Evolutionary conservation across 2,113 vertebrate genomes (phyloP), one percentile per base, ranked within the genome.

Genomic region (Antechinus stuartii): DNA sequence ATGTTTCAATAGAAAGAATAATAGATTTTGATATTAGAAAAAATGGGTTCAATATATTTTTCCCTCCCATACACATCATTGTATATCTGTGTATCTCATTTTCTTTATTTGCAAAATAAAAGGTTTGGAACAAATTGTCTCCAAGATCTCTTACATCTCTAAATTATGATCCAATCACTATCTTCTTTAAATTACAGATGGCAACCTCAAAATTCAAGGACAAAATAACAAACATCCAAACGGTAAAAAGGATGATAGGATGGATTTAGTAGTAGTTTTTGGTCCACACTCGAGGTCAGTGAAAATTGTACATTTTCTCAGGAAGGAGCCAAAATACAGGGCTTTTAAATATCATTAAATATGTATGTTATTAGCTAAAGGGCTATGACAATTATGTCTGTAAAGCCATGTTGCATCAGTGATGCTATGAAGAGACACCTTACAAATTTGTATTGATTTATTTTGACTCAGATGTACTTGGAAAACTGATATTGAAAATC

Each of bases 271-370:
- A 19, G 53, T 91, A 54, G 56, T 95, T 96, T 95, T 89, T n/a
- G 14, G 57, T 92, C 53, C 84, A 54, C 2, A 61, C 50, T 96
- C 93, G 96, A 96, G 89, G 95, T 95, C 95, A 96, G 91, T 92
- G 3, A 84, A 89, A 94, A 3, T 24, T 96, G 91, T 89, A 92
- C 54, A 56, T 93, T 49, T 49, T 91, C 47, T 96, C 93, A 96
- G 93, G 94, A 96, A 96, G 90, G 96, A 95, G 68, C 91, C 94
- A 93, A 94, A 95, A 52, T 95, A 92, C 92, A 96, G 56, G 91
- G 97, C 98, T 98, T 98, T 98, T 97, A 97, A 97, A 94, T 93
- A 2, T 97, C 96, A 97, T 98, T 97, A 98, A 98, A 26, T 96
- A 98, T 98, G 97, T 97, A 98, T 93, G 95, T 92, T 96, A 95